Evolutionary conservation across 2,888 invertebrate species (phyloP).

Genomic region (Heteromyza rotundicornis): DNA sequence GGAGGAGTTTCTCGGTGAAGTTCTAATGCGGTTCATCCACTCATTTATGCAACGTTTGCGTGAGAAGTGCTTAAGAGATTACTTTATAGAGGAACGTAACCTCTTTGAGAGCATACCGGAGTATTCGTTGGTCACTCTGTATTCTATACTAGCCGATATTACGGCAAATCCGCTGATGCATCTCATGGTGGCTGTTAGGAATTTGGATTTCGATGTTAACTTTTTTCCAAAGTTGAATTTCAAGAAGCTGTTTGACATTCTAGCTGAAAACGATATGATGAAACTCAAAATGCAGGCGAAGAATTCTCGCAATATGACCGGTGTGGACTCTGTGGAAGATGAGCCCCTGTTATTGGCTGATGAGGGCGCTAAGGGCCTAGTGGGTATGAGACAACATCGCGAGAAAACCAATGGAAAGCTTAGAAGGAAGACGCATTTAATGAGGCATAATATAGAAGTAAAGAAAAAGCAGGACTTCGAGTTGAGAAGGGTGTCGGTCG

Average conservation of each 20-base stretch:
- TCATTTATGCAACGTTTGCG: constrained; percentile 70
- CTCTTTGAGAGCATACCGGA: constrained; percentile 74
- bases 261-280: constrained; percentile 67
- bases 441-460: constrained; percentile 45
- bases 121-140: constrained; percentile 69
- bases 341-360: constrained; percentile 11
- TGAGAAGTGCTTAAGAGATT: constrained; percentile 71
- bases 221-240: constrained; percentile 73
- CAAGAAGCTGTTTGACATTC: constrained; percentile 64
- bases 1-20: constrained; percentile 75
- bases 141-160: constrained; percentile 72
- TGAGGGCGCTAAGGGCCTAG: constrained; percentile 53
- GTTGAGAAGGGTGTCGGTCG: constrained; percentile 53
- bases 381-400: constrained; percentile 65
- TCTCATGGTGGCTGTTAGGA: constrained; percentile 72
- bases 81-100: constrained; percentile 76
- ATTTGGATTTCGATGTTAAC: constrained; percentile 69
- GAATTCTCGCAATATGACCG: constrained; percentile 37
- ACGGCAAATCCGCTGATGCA: constrained; percentile 76
- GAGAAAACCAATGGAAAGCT: constrained; percentile 65
- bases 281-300: constrained; percentile 50
- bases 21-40: constrained; percentile 69
- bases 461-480: constrained; percentile 41
- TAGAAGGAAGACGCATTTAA: constrained; percentile 63
- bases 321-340: constrained; percentile 34